phyloP scores from a whole-genome alignment of 2,797 vertebrate species.

The Melanotaenia pygmaea region DNA sequence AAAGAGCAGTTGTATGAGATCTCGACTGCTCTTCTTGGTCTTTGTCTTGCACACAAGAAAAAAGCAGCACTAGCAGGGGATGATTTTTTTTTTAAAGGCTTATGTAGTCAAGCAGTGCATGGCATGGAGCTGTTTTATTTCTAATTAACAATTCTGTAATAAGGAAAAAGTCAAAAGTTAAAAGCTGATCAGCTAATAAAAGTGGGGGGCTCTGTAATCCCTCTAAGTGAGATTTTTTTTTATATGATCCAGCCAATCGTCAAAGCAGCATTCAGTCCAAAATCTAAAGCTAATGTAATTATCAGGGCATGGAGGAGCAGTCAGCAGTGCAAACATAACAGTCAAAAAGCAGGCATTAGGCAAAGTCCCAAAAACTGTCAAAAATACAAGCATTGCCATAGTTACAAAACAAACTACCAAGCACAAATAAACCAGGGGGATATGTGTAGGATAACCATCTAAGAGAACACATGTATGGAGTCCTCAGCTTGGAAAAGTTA shows the following conservation, averaged over 20 bases:
- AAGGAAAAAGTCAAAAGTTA: not conserved
- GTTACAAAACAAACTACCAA: too few relatives aligned
- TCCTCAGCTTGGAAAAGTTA: too few relatives aligned
- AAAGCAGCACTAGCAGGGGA: not conserved
- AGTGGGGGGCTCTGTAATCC: not conserved
- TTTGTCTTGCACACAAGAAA: not conserved
- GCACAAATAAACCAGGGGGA: too few relatives aligned
- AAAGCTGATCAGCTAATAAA: not conserved
- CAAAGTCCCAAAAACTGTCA: too few relatives aligned
- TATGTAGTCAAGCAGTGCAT: not conserved
- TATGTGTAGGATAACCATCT: too few relatives aligned
- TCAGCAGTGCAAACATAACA: too few relatives aligned
- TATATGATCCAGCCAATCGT: not conserved
- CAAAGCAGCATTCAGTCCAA: too few relatives aligned
- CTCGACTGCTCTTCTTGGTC: not conserved
- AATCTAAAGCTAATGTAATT: too few relatives aligned
- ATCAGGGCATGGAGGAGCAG: too few relatives aligned
- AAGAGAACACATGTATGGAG: too few relatives aligned
- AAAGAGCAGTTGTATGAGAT: not conserved
- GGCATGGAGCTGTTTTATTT: not conserved
- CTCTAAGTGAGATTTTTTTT: not conserved
- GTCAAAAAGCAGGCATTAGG: too few relatives aligned
- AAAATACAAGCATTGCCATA: too few relatives aligned
- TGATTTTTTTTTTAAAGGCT: not conserved
- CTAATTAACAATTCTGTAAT: not conserved